phyloP scores from a whole-genome alignment of 1,140 invertebrate species.

The Nephotettix cincticeps region DNA sequence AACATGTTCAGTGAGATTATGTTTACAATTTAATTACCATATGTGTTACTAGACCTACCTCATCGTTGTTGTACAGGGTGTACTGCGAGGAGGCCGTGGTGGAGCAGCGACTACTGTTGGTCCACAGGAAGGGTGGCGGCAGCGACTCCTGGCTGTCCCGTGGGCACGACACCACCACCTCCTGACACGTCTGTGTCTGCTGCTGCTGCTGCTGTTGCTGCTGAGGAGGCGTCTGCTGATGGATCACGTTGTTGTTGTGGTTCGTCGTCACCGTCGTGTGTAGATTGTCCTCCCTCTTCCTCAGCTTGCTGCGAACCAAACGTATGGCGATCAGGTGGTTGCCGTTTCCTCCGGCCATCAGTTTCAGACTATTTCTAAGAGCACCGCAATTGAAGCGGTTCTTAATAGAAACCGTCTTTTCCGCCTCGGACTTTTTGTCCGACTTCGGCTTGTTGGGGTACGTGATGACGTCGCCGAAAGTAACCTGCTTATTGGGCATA shows the following conservation, averaged over 20 bases:
- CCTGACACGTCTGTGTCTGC: constrained; percentile 29
- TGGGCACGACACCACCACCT: constrained; percentile 35
- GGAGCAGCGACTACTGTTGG: constrained; percentile 63
- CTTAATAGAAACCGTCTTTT: constrained; percentile 35
- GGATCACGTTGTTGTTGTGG: constrained; percentile 33
- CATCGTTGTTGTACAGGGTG: constrained; percentile 74
- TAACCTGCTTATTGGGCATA: constrained; percentile 39
- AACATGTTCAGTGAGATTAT: too few relatives aligned
- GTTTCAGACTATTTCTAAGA: constrained; percentile 46
- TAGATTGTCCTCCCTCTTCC: constrained; percentile 72
- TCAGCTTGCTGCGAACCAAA: constrained; percentile 83
- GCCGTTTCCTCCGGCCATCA: constrained; percentile 75
- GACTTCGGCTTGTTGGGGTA: constrained; percentile 34
- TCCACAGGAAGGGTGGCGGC: constrained; percentile 70
- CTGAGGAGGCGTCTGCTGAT: constrained; percentile 39
- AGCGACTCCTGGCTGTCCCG: constrained; percentile 9
- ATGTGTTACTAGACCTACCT: constrained; percentile 54
- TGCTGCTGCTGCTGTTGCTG: constrained; percentile 38
- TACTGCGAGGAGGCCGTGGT: constrained; percentile 62
- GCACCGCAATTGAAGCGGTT: constrained; percentile 41
- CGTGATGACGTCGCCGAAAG: constrained; percentile 41
- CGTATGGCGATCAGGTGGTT: constrained; percentile 76
- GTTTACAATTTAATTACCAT: too few relatives aligned
- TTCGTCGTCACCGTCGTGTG: constrained; percentile 35
- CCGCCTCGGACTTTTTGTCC: constrained; percentile 34